phyloP scores from a whole-genome alignment of 2,888 invertebrate species.

The Harpagoxenus sublaevis region DNA sequence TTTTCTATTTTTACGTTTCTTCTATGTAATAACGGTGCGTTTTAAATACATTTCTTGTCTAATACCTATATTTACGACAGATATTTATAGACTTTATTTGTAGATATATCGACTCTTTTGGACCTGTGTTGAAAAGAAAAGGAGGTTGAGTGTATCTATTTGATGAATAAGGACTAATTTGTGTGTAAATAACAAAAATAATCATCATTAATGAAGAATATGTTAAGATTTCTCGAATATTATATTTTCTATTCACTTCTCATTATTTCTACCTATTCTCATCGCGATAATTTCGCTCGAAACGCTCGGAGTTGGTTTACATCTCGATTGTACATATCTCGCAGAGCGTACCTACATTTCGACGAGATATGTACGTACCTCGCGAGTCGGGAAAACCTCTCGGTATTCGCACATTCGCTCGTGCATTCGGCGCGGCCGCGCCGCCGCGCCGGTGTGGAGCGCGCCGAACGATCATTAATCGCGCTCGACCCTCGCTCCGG shows the following conservation, averaged over 20 bases:
- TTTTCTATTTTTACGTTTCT: not conserved
- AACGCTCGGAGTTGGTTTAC: not conserved
- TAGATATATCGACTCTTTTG: not conserved
- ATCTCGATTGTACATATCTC: not conserved
- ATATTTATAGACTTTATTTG: not conserved
- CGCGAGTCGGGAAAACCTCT: not conserved
- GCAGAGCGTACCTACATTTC: not conserved
- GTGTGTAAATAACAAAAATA: not conserved
- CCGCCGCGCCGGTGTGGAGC: not conserved
- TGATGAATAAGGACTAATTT: not conserved
- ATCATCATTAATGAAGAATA: not conserved
- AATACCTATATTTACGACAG: not conserved
- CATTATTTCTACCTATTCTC: not conserved
- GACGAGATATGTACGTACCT: not conserved
- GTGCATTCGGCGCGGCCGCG: slow-evolving; percentile 4
- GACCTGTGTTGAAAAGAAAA: not conserved
- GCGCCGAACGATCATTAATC: slow-evolving; percentile 71
- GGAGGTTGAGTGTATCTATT: not conserved
- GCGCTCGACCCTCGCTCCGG: slow-evolving; percentile 74
- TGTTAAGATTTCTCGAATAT: no score
- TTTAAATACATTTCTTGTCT: not conserved
- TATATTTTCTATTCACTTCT: not conserved
- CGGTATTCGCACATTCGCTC: slow-evolving; percentile 1
- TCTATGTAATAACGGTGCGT: not conserved
- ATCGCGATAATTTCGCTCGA: no score